Conservation (phyloP, 2,113 vertebrate species). For the Mobula birostris region DNA sequence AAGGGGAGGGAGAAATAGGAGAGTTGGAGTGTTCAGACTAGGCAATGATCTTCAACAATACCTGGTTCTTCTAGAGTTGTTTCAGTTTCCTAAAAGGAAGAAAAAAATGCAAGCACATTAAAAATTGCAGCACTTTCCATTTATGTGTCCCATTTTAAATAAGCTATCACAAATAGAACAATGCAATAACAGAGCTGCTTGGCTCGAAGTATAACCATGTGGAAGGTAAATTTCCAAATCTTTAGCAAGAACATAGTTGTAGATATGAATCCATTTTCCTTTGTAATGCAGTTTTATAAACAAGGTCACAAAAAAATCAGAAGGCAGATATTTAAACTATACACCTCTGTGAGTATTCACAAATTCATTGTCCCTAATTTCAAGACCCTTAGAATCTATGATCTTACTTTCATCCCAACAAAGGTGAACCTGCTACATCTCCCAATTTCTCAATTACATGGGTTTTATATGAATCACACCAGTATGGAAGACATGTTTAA, state of each 20-base stretch:
- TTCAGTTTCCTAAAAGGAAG: conserved; percentile 14
- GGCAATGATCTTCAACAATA: conserved; percentile 23
- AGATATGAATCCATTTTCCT: background rate
- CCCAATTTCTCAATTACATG: background rate
- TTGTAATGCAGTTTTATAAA: background rate
- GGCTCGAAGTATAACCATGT: background rate
- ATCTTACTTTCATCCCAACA: background rate
- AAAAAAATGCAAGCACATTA: background rate
- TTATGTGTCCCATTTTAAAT: background rate
- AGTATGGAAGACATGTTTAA: background rate
- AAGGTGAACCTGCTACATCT: background rate
- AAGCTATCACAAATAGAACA: background rate
- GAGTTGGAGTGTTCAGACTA: background rate
- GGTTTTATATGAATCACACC: background rate
- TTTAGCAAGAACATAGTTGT: background rate
- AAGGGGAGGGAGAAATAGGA: no score
- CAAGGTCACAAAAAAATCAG: background rate
- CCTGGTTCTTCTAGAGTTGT: conserved; percentile 4
- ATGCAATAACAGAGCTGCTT: background rate
- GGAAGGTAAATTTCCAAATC: background rate
- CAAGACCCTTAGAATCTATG: background rate
- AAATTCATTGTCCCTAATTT: background rate
- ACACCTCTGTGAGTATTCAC: no score
- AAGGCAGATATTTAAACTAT: background rate
- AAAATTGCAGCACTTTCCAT: background rate